Evolutionary conservation across 2,113 vertebrate species (phyloP), one percentile per base, ranked within the genome.

Genomic region (Protobothrops flavoviridis): DNA sequence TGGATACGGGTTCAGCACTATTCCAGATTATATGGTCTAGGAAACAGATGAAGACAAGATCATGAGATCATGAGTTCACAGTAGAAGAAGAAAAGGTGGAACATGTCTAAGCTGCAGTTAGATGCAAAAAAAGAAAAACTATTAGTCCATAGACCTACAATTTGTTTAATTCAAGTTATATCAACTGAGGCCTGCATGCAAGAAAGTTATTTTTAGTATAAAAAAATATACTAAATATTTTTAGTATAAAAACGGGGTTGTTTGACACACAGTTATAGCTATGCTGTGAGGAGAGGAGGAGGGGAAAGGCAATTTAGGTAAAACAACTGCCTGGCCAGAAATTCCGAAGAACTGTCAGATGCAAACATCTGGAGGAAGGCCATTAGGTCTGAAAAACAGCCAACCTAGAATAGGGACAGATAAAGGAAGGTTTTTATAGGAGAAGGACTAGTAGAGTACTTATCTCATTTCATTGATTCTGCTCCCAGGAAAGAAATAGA

Each of bases 231-330:
- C 1, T 39, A 39, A 39, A 39, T 64, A 61, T 33, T 50, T 88
- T 43, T 88, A 81, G 39, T 55, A 1, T 56, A 53, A 89, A 92
- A 56, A 89, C 33, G 5, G 57, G 17, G 39, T 48, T 0, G 5
- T 89, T 90, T 90, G 23, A 92, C 91, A 90, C 26, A 90, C 26
- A 61, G 87, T 69, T 56, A 45, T 3, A 45, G 61, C 92, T 85
- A 90, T 90, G 56, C 0, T 1, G 33, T 26, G 3, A 56, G 90
- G 61, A 92, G 0, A n/a, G 29, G 5, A 17, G 23, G 4, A 9
- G 13, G 11, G 87, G 20, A 15, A 0, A n/a, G 24, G 43, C 93
- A 93, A 81, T 87, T 50, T 1, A 0, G 43, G 85, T 85, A 87
- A 39, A 88, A 48, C 90, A n/a, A 26, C 0, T 1, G 91, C 50